Evolutionary conservation across 2,888 invertebrate species (phyloP).

Genomic region (Brachypalpus laphriformis): DNA sequence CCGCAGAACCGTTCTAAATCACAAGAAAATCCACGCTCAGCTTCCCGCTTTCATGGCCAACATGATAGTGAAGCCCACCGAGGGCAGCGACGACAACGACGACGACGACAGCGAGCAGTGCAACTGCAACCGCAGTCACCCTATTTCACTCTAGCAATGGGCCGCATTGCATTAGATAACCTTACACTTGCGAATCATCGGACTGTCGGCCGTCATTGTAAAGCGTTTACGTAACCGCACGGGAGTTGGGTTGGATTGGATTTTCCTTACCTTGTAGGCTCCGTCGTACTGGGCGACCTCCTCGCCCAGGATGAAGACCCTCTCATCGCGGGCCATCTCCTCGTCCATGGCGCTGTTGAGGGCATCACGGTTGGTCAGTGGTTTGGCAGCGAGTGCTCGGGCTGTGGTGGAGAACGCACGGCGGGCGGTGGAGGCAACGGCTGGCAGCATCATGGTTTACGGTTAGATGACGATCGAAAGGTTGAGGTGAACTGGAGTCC

Average conservation of each 20-base stretch:
- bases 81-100: too few relatives aligned
- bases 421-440: conserved; percentile 81
- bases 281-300: conserved; percentile 99
- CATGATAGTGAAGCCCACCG: background rate
- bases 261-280: conserved; percentile 93
- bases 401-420: conserved; percentile 84
- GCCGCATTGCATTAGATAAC: conserved; percentile 63
- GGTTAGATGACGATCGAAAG: background rate
- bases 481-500: conserved; percentile 38
- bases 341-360: conserved; percentile 98
- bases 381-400: conserved; percentile 83
- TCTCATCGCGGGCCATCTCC: conserved; percentile 96
- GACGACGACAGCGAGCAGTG: background rate
- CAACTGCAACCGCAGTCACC: conserved; percentile 16
- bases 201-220: conserved; percentile 40
- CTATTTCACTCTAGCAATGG: conserved; percentile 21
- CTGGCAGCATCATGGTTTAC: conserved; percentile 78
- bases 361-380: conserved; percentile 98
- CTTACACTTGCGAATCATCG: conserved; percentile 56
- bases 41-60: background rate
- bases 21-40: background rate
- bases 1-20: background rate
- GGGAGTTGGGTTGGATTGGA: conserved; percentile 15
- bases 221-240: conserved; percentile 68
- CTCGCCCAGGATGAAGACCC: conserved; percentile 95